Conservation (phyloP, 2,797 vertebrate species). For the Scleropages formosus region DNA sequence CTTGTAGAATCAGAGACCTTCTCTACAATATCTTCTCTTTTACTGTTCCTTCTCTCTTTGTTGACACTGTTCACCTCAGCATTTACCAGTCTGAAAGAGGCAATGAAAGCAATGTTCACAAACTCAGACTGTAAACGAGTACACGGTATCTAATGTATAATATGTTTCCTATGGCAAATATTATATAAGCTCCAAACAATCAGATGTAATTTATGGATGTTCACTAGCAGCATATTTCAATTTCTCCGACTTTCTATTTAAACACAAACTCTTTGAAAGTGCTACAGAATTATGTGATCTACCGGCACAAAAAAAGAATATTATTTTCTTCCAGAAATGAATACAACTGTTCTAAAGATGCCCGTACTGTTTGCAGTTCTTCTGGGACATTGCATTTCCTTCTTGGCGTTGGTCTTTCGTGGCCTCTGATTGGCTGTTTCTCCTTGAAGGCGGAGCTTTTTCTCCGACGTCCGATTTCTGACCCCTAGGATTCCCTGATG, state of each 20-base stretch:
- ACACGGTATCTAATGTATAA: not conserved
- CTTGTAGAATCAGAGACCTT: slow-evolving; percentile 47
- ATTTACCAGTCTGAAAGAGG: slow-evolving; percentile 55
- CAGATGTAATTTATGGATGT: not conserved
- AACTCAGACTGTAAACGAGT: not conserved
- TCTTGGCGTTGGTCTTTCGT: slow-evolving; percentile 53
- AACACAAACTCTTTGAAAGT: slow-evolving; percentile 13
- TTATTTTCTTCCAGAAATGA: slow-evolving; percentile 1
- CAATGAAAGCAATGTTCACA: slow-evolving; percentile 3
- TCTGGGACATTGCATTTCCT: slow-evolving; percentile 36
- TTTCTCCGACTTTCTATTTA: slow-evolving; percentile 3
- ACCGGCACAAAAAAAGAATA: slow-evolving; percentile 14
- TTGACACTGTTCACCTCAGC: slow-evolving; percentile 45
- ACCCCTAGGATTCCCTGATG: slow-evolving; percentile 25
- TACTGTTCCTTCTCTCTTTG: slow-evolving; percentile 51
- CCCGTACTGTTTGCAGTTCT: slow-evolving; percentile 26
- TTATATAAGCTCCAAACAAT: not conserved
- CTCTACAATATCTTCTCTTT: slow-evolving; percentile 54
- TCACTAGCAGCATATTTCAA: not conserved
- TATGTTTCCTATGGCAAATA: not conserved
- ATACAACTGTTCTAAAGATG: not conserved
- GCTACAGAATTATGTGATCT: slow-evolving; percentile 1
- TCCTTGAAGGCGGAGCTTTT: slow-evolving; percentile 54
- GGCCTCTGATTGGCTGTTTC: slow-evolving; percentile 55
- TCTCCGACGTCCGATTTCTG: slow-evolving; percentile 55